phyloP scores from a whole-genome alignment of 1,140 invertebrate species.

The Dendrolimus punctatus region DNA sequence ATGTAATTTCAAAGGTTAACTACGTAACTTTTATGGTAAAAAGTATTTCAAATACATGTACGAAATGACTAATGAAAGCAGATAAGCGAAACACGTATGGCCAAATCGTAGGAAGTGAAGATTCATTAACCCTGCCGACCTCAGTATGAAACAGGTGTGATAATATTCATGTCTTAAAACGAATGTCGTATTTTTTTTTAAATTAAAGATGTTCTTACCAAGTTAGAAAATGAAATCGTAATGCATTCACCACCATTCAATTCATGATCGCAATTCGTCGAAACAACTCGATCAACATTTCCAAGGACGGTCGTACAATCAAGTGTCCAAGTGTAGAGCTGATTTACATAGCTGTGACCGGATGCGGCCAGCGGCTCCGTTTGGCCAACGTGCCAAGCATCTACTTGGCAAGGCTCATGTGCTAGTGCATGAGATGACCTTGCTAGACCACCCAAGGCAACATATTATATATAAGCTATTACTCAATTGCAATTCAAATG shows the following conservation, averaged over 20 bases:
- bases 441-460: neutral
- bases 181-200: neutral
- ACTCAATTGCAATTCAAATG: neutral
- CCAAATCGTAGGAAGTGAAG: neutral
- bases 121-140: slow-evolving; percentile 2
- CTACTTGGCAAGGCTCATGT: slow-evolving; percentile 10
- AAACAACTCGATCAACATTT: slow-evolving; percentile 19
- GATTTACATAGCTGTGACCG: slow-evolving; percentile 47
- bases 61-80: too few species aligned
- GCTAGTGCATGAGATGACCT: neutral
- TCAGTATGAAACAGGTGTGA: neutral
- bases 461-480: neutral
- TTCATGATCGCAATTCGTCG: neutral
- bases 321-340: slow-evolving; percentile 23
- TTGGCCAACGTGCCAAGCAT: slow-evolving; percentile 37
- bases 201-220: neutral
- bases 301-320: slow-evolving; percentile 37
- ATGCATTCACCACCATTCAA: neutral
- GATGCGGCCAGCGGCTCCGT: slow-evolving; percentile 34
- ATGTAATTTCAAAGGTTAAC: too few species aligned
- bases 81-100: too few species aligned
- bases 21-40: too few species aligned
- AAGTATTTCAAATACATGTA: too few species aligned
- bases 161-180: slow-evolving; percentile 4
- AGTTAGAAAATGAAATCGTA: slow-evolving; percentile 4